Conservation (phyloP, 2,113 vertebrate genomes). For the Eubucco bourcierii region DNA sequence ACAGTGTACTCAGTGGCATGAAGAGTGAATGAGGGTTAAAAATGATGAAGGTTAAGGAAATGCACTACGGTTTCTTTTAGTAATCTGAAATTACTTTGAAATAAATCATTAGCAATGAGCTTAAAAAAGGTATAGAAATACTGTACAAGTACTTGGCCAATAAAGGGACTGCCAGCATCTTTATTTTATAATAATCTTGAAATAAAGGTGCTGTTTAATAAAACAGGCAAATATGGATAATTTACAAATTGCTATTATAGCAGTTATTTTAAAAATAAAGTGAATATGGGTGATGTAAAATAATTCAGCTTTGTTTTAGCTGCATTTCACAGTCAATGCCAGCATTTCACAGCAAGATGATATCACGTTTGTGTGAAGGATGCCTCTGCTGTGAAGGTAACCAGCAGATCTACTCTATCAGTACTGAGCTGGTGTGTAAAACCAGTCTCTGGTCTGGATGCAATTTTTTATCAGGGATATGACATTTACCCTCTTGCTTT, state of each 20-base stretch:
- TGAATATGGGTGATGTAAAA: background rate
- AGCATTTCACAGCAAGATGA: background rate
- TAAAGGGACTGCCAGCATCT: conserved; percentile 46
- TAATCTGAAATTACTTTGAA: conserved; percentile 51
- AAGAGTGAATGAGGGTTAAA: background rate
- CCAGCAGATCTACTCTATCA: background rate
- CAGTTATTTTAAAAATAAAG: background rate
- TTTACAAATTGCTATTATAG: background rate
- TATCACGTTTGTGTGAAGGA: conserved; percentile 2
- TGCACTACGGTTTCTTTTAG: conserved; percentile 35
- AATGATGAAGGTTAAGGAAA: conserved; percentile 44
- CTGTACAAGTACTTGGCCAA: conserved; percentile 8
- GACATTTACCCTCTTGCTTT: background rate
- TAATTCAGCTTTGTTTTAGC: background rate
- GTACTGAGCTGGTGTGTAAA: background rate
- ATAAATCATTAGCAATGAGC: conserved; percentile 44
- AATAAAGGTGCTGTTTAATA: conserved; percentile 42
- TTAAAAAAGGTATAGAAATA: background rate
- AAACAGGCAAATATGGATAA: conserved; percentile 35
- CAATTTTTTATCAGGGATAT: background rate
- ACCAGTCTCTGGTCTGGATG: rapidly evolving
- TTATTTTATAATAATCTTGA: conserved; percentile 55
- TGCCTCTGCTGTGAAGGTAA: conserved; percentile 2
- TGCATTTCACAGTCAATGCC: background rate
- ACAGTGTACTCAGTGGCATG: background rate